Conservation (phyloP, 1,140 invertebrate species). For the Cydia splendana region DNA sequence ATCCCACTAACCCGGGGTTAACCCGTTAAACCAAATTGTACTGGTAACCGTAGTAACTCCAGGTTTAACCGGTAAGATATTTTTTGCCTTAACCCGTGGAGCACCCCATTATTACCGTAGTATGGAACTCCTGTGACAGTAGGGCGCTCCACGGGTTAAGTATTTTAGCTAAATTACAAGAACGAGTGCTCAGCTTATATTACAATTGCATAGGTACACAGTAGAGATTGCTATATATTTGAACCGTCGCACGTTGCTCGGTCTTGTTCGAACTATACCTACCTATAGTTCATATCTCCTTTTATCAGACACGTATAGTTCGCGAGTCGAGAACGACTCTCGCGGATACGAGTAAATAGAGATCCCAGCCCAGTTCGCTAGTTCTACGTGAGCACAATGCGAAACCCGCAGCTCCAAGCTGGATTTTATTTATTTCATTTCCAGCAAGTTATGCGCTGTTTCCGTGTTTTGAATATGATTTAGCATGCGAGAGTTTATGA, state of each 20-base stretch:
- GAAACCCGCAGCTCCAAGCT: background rate
- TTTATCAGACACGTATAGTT: constrained; percentile 9
- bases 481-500: constrained; percentile 10
- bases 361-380: constrained; percentile 22
- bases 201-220: background rate
- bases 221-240: background rate
- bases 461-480: constrained; percentile 31
- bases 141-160: too few relatives aligned
- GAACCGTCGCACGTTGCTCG: background rate
- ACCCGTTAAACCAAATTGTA: too few relatives aligned
- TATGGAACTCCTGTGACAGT: too few relatives aligned
- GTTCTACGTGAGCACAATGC: constrained; percentile 26
- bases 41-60: too few relatives aligned
- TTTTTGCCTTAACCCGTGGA: too few relatives aligned
- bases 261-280: background rate
- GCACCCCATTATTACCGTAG: too few relatives aligned
- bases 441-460: constrained; percentile 24
- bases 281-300: background rate
- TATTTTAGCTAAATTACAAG: too few relatives aligned
- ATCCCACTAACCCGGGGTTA: too few relatives aligned
- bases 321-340: background rate
- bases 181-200: too few relatives aligned
- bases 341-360: constrained; percentile 29
- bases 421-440: constrained; percentile 28
- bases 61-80: too few relatives aligned